phyloP scores from a whole-genome alignment of 92 coral and sea anemone genomes.

The Palythoa caribaeorum region DNA sequence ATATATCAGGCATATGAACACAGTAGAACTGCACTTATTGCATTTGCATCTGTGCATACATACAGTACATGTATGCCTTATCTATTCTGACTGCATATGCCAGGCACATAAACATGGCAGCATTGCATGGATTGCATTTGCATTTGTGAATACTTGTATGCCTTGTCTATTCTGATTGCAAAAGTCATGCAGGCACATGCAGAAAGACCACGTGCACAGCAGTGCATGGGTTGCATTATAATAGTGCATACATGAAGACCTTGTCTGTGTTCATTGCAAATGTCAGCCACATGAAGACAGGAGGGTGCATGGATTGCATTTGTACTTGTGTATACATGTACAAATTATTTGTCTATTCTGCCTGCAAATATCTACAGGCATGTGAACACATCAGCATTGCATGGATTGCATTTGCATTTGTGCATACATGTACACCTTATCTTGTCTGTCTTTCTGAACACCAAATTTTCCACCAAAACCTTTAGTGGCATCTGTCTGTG shows the following conservation, averaged over 20 bases:
- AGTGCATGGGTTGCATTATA: neutral
- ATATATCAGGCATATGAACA: neutral
- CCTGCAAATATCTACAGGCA: constrained; percentile 18
- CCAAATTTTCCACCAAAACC: constrained; percentile 99
- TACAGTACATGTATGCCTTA: constrained; percentile 56
- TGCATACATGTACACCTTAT: constrained; percentile 69
- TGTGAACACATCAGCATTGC: neutral
- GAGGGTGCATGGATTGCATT: neutral
- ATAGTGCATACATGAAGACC: constrained; percentile 28
- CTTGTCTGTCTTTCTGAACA: constrained; percentile 91
- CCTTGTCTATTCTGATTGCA: constrained; percentile 77
- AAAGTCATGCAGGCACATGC: neutral
- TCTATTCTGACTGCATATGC: constrained; percentile 45
- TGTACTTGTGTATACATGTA: neutral
- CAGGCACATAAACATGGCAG: neutral
- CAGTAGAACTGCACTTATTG: neutral
- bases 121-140: neutral
- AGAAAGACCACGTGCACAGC: neutral
- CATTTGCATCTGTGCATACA: neutral
- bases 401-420: neutral
- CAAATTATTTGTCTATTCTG: constrained; percentile 82
- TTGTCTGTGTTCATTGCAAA: too few species aligned
- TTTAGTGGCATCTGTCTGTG: constrained; percentile 81
- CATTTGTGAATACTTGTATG: neutral
- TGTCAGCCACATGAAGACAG: neutral